These are phyloP conservation scores for Dendrolimus pini DNA, from an alignment of 2,888 invertebrate genomes.

Conservation along the genomic window DNA sequence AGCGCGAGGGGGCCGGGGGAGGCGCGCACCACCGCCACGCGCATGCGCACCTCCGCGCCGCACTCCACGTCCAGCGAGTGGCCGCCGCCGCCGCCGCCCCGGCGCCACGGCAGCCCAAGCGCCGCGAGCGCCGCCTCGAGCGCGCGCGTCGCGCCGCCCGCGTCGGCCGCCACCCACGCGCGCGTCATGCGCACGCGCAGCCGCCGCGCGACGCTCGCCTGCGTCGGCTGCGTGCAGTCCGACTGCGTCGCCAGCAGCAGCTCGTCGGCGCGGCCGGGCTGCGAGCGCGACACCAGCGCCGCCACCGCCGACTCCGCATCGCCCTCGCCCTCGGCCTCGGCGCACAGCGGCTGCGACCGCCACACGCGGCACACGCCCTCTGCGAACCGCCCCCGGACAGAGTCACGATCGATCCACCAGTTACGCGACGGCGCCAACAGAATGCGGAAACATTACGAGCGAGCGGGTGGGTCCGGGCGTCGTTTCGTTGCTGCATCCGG, in stretches of 20 bases:
- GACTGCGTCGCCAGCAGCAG: slow-evolving; percentile 83
- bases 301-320: slow-evolving; percentile 39
- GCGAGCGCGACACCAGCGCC: slow-evolving; percentile 86
- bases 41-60: slow-evolving; percentile 44
- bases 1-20: slow-evolving; percentile 57
- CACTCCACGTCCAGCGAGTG: slow-evolving; percentile 63
- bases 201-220: slow-evolving; percentile 4
- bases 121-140: slow-evolving; percentile 78
- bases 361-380: slow-evolving; percentile 23
- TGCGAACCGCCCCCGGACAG: neutral
- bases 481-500: neutral
- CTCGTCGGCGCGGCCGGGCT: slow-evolving; percentile 90
- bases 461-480: neutral
- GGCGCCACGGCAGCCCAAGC: slow-evolving; percentile 56
- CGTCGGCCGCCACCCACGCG: slow-evolving; percentile 87
- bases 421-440: neutral
- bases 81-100: slow-evolving; percentile 31
- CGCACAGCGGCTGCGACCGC: slow-evolving; percentile 29
- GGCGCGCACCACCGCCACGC: slow-evolving; percentile 40
- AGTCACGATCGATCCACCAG: neutral
- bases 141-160: slow-evolving; percentile 80
- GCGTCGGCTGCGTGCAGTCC: slow-evolving; percentile 65
- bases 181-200: slow-evolving; percentile 83
- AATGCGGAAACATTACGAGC: too few species aligned
- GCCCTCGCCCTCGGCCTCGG: slow-evolving; percentile 12